Evolutionary conservation across 2,797 vertebrate genomes (phyloP), one percentile per base, ranked within the genome.

Genomic region (Betta splendens): DNA sequence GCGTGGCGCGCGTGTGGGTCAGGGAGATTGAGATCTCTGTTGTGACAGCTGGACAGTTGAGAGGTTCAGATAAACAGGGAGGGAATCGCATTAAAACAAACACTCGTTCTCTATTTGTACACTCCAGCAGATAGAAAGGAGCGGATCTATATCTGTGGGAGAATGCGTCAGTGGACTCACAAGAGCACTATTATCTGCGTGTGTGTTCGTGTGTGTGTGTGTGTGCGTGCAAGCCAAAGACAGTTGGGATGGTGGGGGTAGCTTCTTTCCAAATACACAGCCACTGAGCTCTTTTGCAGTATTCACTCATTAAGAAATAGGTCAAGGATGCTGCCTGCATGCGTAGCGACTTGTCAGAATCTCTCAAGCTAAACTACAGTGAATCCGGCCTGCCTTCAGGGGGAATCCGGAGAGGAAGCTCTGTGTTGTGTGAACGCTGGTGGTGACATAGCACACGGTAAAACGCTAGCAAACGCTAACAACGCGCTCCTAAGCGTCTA

Each of bases 291-390:
- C 79, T 72, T 89, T 89, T 78, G 84, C 83, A 80, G 85, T 47
- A 81, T 88, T 89, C 89, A 85, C 87, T 92, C 87, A 91, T 92
- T 92, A 90, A 88, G 90, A 93, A 92, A 92, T 92, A 90, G 92
- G 91, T 93, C 92, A 93, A 92, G 91, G 88, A 91, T 92, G 92
- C 90, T 80, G 89, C 83, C 79, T 88, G 85, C 89, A 84, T 89
- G 90, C 79, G 72, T 79, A 87, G 84, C 81, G 29, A 90, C 92
- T 91, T 92, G 92, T 93, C 92, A 91, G 85, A 90, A 90, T 84
- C 89, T 91, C 89, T 93, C 90, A 92, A 85, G 91, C 85, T 91
- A 89, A 84, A 85, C 58, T 71, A 75, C 70, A 77, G 79, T 64
- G 76, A 87, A 83, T 64, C 81, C 57, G 64, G 77, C 73, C n/a